Conservation (phyloP, 2,113 vertebrate species). For the Ifrita kowaldi region DNA sequence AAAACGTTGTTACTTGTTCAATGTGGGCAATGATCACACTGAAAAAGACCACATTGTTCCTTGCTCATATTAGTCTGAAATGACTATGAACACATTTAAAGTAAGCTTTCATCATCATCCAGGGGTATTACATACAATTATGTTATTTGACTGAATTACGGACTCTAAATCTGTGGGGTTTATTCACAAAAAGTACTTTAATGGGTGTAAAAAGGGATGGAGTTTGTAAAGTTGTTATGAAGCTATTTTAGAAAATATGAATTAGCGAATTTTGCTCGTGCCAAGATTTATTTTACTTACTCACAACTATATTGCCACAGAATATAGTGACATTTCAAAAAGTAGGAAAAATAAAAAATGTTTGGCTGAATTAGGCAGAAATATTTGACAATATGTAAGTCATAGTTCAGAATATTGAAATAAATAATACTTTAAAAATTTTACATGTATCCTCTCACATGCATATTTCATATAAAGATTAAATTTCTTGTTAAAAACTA, state of each 20-base stretch:
- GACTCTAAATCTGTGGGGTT: background rate
- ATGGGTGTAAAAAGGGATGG: background rate
- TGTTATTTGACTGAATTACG: slow-evolving; percentile 9
- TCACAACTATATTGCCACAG: background rate
- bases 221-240: background rate
- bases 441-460: background rate
- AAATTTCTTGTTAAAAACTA: background rate
- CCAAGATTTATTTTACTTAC: background rate
- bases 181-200: background rate
- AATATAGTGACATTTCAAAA: background rate
- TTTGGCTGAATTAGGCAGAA: background rate
- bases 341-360: background rate
- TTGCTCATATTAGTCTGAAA: slow-evolving; percentile 17
- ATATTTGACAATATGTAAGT: background rate
- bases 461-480: background rate
- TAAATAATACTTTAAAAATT: background rate
- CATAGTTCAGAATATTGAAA: background rate
- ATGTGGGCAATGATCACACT: background rate
- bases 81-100: background rate
- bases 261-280: background rate
- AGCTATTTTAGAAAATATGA: background rate
- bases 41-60: background rate
- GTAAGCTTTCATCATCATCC: slow-evolving; percentile 15
- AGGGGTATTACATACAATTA: background rate
- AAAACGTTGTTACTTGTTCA: background rate